These are phyloP conservation scores for Pyrochroa serraticornis DNA, from an alignment of 2,888 invertebrate species.

Conservation along the genomic window DNA sequence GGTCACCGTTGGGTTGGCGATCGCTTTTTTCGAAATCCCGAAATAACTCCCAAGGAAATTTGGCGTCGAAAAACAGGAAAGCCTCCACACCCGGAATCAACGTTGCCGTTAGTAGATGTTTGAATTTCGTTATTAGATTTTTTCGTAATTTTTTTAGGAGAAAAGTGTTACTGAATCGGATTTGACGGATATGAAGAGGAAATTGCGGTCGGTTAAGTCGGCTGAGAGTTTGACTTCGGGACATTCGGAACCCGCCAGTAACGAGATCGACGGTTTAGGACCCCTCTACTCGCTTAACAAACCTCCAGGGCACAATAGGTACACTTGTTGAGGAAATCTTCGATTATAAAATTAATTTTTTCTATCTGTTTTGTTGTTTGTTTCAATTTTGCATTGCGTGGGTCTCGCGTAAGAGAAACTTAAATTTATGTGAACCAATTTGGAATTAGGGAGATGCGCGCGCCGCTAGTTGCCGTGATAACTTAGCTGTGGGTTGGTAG, in stretches of 20 bases:
- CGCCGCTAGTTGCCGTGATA: no score
- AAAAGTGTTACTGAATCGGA: conserved; percentile 56
- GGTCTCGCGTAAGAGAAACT: no score
- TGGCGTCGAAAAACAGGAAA: conserved; percentile 57
- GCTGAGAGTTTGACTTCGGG: conserved; percentile 69
- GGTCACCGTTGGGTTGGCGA: conserved; percentile 79
- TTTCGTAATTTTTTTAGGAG: conserved; percentile 45
- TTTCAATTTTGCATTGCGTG: no score
- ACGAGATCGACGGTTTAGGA: conserved; percentile 54
- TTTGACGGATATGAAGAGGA: conserved; percentile 56
- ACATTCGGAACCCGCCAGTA: conserved; percentile 53
- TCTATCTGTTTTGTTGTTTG: no score
- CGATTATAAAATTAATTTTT: no score
- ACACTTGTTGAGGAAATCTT: conserved; percentile 1
- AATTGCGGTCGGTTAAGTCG: conserved; percentile 71
- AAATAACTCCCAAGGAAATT: conserved; percentile 54
- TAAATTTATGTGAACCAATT: no score
- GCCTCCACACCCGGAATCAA: conserved; percentile 59
- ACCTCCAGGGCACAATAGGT: conserved; percentile 63
- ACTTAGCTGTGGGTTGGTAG: no score
- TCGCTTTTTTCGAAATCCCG: conserved; percentile 71
- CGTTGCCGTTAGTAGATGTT: conserved; percentile 30
- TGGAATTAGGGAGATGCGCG: no score
- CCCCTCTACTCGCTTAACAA: conserved; percentile 57
- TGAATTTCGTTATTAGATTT: neutral